Base-by-base conservation (phyloP, 1,140 invertebrate species). In the Orius insidiosus region DNA sequence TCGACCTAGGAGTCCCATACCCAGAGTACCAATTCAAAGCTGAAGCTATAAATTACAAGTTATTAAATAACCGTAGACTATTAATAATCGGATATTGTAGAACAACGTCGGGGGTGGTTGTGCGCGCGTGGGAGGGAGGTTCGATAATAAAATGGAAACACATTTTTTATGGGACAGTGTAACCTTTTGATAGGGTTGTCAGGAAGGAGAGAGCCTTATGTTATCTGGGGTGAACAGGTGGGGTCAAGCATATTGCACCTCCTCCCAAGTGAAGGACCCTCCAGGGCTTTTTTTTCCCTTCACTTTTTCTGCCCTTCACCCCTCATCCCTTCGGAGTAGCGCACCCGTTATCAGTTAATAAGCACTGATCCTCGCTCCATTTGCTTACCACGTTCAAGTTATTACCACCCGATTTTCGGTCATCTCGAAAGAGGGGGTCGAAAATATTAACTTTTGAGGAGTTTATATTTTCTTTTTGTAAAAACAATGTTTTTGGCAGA, bases 141-240 rank as follows among this genome's bases (percentile, higher is more conserved):
- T 24, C 30, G 41, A 43, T 43, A 43, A 43, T 43, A 43, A 43
- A 43, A 43, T 43, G 41, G 41, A 43, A 43, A 43, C 18, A 43
- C 41, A 43, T 43, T 43, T 43, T 43, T 43, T 43, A 43, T 43
- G 10, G 41, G 24, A 30, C 41, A 43, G 18, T 30, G 41, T 43
- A 43, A 43, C 41, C 41, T 43, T 43, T 43, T 43, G 41, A 43
- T 43, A 30, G 41, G 41, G 41, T 43, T 43, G 41, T 43, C 41
- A 43, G 41, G 41, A 43, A 30, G 41, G 41, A 30, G 15, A 5
- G n/a, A 43, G 24, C 41, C 41, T 43, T 43, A 43, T 43, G 41
- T 43, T 43, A 43, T 43, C 41, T 11, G 41, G 14, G 41, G 19
- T 15, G 41, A 43, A 43, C 41, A 43, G 41, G 41, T 43, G 41